Evolutionary conservation across 2,113 vertebrate species (phyloP).

Genomic region (Strix uralensis): DNA sequence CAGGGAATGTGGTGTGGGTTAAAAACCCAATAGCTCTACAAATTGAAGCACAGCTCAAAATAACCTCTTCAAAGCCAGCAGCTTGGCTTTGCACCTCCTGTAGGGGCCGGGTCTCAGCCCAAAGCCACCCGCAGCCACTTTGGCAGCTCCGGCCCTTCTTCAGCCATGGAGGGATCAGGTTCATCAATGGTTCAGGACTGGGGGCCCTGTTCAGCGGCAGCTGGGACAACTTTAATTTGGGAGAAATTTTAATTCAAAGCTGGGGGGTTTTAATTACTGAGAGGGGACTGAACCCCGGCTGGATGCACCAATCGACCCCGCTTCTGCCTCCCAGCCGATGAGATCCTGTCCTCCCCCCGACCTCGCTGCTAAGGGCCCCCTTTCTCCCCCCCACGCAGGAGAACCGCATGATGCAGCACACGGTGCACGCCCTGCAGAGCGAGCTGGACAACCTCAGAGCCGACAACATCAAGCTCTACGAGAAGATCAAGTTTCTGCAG

Average conservation of each 20-base stretch:
- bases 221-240: neutral
- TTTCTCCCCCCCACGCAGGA: conserved; percentile 71
- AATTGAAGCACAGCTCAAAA: neutral
- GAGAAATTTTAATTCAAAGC: neutral
- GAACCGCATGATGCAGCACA: conserved; percentile 87
- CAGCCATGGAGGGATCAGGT: accelerated
- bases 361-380: neutral
- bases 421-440: conserved; percentile 89
- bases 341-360: neutral
- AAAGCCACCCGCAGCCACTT: neutral
- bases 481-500: conserved; percentile 99
- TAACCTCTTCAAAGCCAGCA: neutral
- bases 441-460: conserved; percentile 95
- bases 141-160: neutral
- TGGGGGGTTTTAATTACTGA: neutral
- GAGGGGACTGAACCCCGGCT: neutral
- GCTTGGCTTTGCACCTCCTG: neutral
- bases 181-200: accelerated
- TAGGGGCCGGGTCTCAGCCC: neutral
- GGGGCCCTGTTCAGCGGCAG: neutral
- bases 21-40: neutral
- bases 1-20: neutral
- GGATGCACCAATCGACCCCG: neutral
- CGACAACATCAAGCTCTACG: conserved; percentile 97
- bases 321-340: accelerated